Conservation (phyloP, 2,113 vertebrate species). For the Lagopus muta region DNA sequence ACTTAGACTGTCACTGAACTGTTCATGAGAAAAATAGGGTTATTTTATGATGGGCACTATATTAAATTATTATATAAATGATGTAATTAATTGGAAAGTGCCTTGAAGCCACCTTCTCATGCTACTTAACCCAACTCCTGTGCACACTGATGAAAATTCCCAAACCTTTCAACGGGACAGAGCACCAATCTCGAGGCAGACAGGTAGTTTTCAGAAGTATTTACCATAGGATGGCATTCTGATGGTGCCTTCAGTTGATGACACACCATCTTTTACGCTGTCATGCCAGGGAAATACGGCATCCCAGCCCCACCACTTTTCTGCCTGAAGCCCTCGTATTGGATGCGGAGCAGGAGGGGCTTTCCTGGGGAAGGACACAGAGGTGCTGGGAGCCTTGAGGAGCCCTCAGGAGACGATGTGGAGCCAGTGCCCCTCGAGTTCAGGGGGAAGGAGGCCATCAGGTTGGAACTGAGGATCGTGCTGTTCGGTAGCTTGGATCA, state of each 20-base stretch:
- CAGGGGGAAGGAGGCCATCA: conserved; percentile 89
- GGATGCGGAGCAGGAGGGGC: conserved; percentile 75
- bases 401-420: conserved; percentile 55
- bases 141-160: not conserved
- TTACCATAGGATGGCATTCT: not conserved
- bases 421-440: conserved; percentile 86
- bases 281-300: conserved; percentile 83
- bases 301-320: conserved; percentile 79
- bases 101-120: not conserved
- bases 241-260: not conserved
- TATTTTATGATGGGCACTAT: not conserved
- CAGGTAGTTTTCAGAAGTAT: not conserved
- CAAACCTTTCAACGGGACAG: not conserved
- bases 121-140: not conserved
- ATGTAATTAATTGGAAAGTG: not conserved
- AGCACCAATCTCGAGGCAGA: not conserved
- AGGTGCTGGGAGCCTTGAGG: conserved; percentile 63
- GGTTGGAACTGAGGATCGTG: conserved; percentile 66
- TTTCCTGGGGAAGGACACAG: conserved; percentile 71
- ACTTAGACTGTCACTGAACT: not conserved
- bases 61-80: not conserved
- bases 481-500: not conserved
- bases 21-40: not conserved
- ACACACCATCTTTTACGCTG: not conserved
- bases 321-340: conserved; percentile 88